Evolutionary conservation across 2,113 vertebrate species (phyloP), one percentile per base, ranked within the genome.

Genomic region (Gymnocephalus cernua): DNA sequence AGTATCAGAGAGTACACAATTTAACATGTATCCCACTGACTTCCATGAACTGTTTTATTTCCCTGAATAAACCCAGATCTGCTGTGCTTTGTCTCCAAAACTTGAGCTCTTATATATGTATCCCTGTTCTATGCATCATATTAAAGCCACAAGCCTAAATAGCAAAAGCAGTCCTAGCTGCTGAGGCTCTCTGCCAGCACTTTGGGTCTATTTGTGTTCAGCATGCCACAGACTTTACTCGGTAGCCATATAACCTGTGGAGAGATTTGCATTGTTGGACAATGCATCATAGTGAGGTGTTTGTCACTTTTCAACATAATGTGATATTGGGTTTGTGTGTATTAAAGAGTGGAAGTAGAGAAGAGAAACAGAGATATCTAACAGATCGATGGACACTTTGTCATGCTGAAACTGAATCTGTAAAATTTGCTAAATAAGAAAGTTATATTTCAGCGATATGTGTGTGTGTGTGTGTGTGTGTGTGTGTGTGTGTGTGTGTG

Each of bases 381-480:
- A 79, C 51, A 80, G 84, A 91, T 87, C 82, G 72, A 48, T 80
- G 70, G 71, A 86, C 69, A 80, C 75, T 74, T 77, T 89, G 86
- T 79, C 83, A 80, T 45, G 27, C 78, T 64, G 67, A 11, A 76
- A 54, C 14, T n/a, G 64, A 86, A 88, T 90, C 77, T 18, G 83
- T 88, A 80, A 82, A 91, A 89, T 35, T 88, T 77, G 75, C 77
- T 77, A 82, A 89, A 88, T 86, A 86, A 86, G 88, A 80, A 83
- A 91, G 90, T 87, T 63, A 89, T 89, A 86, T 89, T 83, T 93
- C 83, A 86, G 14, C n/a, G n/a, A n/a, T n/a, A n/a, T 50, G 62
- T 27, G 9, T 76, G 45, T 65, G 13, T 62, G 57, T n/a, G 10
- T 83, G 56, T 74, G 16, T 65, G 69, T 66, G 65, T 82, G 86